Evolutionary conservation across 2,888 invertebrate species (phyloP).

Genomic region (Oeneis ivallda): DNA sequence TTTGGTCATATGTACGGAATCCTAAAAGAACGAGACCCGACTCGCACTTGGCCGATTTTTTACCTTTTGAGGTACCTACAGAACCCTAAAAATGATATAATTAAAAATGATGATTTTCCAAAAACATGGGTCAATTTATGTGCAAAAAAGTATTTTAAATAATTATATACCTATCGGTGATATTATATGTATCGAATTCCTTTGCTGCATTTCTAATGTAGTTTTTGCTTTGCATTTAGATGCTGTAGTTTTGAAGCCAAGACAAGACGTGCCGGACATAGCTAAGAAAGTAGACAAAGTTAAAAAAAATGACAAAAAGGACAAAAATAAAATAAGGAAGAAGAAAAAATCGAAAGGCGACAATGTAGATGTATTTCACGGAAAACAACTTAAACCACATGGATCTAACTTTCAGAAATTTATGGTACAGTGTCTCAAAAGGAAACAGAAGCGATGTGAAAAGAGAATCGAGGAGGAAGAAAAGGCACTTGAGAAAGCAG

Average conservation of each 20-base stretch:
- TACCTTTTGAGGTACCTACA: no score
- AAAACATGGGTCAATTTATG: no score
- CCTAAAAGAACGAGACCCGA: no score
- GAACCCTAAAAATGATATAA: no score
- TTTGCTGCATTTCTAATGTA: neutral
- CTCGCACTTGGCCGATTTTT: no score
- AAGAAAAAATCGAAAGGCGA: constrained; percentile 18
- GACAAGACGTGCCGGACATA: neutral
- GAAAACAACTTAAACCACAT: neutral
- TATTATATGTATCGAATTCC: no score
- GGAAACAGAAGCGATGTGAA: constrained; percentile 26
- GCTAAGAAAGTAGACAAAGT: neutral
- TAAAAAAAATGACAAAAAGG: constrained; percentile 15
- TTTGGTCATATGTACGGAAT: no score
- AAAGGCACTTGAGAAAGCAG: constrained; percentile 39
- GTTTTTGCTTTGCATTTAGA: neutral
- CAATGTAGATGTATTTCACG: neutral
- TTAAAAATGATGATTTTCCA: no score
- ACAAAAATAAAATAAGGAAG: constrained; percentile 11
- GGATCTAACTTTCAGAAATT: neutral
- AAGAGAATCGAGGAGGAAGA: constrained; percentile 37
- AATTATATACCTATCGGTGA: no score
- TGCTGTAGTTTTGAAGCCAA: neutral
- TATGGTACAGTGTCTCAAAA: constrained; percentile 20
- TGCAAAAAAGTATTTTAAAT: no score